phyloP scores from a whole-genome alignment of 2,797 vertebrate species.

The Falco naumanni region DNA sequence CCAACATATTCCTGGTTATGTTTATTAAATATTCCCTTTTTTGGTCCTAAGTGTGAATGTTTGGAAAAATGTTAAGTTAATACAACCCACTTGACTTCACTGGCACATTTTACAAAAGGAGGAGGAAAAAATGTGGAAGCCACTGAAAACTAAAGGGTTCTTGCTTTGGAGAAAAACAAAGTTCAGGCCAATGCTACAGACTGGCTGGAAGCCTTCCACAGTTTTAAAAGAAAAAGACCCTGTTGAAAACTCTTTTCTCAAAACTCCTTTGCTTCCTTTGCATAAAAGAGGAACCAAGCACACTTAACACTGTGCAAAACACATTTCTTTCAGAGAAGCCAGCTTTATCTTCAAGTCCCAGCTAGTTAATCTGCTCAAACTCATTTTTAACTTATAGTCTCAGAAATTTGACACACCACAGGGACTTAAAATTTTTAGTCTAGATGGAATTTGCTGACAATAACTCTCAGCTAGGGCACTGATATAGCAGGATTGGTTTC shows the following conservation, averaged over 20 bases:
- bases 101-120: constrained; percentile 46
- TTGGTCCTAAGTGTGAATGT: constrained; percentile 43
- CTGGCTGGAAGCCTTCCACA: constrained; percentile 40
- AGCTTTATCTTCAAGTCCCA: constrained; percentile 47
- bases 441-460: constrained; percentile 59
- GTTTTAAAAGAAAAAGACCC: constrained; percentile 33
- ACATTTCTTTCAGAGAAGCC: constrained; percentile 46
- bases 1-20: constrained; percentile 41
- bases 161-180: constrained; percentile 60
- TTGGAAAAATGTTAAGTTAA: constrained; percentile 47
- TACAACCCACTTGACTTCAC: constrained; percentile 49
- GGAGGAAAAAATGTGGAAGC: constrained; percentile 55
- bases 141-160: constrained; percentile 51
- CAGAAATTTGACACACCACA: constrained; percentile 34
- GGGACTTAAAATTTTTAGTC: constrained; percentile 42
- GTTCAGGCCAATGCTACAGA: constrained; percentile 31
- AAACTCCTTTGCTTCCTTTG: constrained; percentile 25
- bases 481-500: constrained; percentile 32
- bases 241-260: constrained; percentile 36
- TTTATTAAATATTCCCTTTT: constrained; percentile 64
- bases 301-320: constrained; percentile 29
- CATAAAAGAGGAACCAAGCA: constrained; percentile 25
- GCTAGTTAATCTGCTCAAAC: constrained; percentile 39
- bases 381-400: constrained; percentile 49
- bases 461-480: neutral